Conservation (phyloP, 2,113 vertebrate species). For the Hylia prasina region DNA sequence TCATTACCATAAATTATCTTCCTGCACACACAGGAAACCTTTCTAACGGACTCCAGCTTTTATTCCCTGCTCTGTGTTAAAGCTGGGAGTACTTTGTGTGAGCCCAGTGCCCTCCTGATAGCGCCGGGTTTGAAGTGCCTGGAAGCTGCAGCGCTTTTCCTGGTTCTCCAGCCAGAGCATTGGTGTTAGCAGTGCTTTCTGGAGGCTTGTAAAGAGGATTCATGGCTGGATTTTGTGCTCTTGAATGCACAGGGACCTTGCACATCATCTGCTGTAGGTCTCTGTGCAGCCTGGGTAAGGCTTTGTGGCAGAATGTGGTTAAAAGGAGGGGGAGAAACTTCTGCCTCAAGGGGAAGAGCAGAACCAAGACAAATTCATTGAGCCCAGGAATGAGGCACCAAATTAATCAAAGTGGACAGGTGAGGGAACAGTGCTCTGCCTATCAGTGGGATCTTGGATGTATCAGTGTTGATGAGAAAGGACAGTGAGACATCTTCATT, state of each 20-base stretch:
- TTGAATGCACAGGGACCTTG: not conserved
- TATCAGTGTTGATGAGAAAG: not conserved
- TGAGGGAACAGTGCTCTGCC: not conserved
- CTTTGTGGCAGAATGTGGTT: not conserved
- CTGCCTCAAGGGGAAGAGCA: not conserved
- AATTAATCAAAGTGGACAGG: slow-evolving; percentile 57
- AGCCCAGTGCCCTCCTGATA: not conserved
- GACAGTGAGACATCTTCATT: not conserved
- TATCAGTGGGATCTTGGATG: not conserved
- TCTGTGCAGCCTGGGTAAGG: not conserved
- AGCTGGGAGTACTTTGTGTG: not conserved
- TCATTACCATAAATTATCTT: slow-evolving; percentile 70
- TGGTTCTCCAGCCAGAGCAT: not conserved
- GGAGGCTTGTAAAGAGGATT: not conserved
- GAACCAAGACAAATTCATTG: slow-evolving; percentile 21
- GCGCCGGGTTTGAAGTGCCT: not conserved
- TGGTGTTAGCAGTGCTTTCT: not conserved
- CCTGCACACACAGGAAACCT: slow-evolving; percentile 32
- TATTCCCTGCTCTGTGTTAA: not conserved
- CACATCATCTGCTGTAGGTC: not conserved
- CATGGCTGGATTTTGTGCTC: not conserved
- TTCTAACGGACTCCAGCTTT: not conserved
- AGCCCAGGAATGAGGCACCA: not conserved
- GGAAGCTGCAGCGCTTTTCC: not conserved
- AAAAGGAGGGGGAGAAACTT: slow-evolving; percentile 4